phyloP scores from a whole-genome alignment of 2,888 invertebrate genomes.

The Oxycera nigricornis region DNA sequence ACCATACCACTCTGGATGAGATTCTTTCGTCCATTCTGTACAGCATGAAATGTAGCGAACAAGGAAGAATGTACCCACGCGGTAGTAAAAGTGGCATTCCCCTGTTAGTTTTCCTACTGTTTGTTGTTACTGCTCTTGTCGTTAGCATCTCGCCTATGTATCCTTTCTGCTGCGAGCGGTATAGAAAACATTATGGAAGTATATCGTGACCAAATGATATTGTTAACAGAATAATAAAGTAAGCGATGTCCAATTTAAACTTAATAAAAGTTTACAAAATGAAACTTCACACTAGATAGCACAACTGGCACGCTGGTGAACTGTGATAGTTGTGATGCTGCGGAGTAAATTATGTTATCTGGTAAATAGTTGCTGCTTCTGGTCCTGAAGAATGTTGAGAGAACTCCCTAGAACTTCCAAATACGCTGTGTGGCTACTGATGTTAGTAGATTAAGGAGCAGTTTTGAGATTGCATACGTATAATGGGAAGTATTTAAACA shows the following conservation, averaged over 20 bases:
- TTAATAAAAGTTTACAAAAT: constrained; percentile 36
- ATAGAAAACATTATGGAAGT: neutral
- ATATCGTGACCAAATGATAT: constrained; percentile 23
- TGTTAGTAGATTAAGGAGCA: too few species aligned
- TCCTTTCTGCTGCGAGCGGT: neutral
- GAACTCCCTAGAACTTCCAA: neutral
- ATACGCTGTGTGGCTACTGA: neutral
- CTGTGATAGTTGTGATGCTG: neutral
- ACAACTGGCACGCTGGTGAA: neutral
- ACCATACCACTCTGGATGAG: neutral
- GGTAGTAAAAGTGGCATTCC: neutral
- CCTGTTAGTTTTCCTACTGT: neutral
- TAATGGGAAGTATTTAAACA: too few species aligned
- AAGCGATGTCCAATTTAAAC: constrained; percentile 39
- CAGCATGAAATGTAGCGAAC: neutral
- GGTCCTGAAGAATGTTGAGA: neutral
- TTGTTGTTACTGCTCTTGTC: neutral
- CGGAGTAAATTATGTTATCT: neutral
- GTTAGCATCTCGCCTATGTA: neutral
- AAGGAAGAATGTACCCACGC: neutral
- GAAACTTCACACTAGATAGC: constrained; percentile 13
- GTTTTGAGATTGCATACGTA: too few species aligned
- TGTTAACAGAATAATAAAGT: constrained; percentile 38
- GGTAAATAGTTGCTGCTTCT: neutral
- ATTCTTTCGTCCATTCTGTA: constrained; percentile 17